These are phyloP conservation scores for Hippasteria phrygiana DNA, from an alignment of 53 echinoderm and acorn worm species.

Conservation along the genomic window DNA sequence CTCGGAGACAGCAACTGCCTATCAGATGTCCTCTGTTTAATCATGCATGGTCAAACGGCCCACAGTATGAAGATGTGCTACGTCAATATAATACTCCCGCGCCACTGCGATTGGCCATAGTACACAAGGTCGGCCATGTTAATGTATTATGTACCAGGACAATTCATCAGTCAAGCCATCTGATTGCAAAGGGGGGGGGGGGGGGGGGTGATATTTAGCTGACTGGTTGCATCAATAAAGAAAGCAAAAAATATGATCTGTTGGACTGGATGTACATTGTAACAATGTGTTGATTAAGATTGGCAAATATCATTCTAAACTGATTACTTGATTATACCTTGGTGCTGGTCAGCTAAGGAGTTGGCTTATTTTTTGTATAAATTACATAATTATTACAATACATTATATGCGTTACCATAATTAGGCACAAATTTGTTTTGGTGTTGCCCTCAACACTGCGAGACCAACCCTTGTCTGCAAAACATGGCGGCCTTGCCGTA, in stretches of 20 bases:
- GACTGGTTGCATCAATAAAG: not conserved
- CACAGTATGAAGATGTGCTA: conserved; percentile 37
- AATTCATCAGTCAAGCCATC: conserved; percentile 30
- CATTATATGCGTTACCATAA: too few relatives aligned
- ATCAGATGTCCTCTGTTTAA: conserved; percentile 29
- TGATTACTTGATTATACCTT: too few relatives aligned
- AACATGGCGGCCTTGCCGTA: too few relatives aligned
- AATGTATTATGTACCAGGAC: conserved; percentile 40
- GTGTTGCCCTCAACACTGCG: too few relatives aligned
- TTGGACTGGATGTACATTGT: too few relatives aligned
- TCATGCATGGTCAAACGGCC: conserved; percentile 47
- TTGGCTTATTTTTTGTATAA: too few relatives aligned
- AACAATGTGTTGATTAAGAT: too few relatives aligned
- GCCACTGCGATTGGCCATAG: not conserved
- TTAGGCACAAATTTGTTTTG: too few relatives aligned
- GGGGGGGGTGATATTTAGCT: not conserved
- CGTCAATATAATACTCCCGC: conserved; percentile 3
- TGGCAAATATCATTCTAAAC: too few relatives aligned
- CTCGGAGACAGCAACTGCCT: conserved; percentile 20
- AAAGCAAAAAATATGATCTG: not conserved
- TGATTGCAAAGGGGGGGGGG: not conserved
- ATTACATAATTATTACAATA: too few relatives aligned
- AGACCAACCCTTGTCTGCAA: too few relatives aligned
- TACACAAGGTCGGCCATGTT: conserved; percentile 30
- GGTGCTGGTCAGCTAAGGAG: too few relatives aligned